A percentile compares a stretch with the other conserved stretches of the same genome.
Evolutionary conservation across 2,113 vertebrate genomes (phyloP).

Genomic region (Dendropsophus ebraccatus): DNA sequence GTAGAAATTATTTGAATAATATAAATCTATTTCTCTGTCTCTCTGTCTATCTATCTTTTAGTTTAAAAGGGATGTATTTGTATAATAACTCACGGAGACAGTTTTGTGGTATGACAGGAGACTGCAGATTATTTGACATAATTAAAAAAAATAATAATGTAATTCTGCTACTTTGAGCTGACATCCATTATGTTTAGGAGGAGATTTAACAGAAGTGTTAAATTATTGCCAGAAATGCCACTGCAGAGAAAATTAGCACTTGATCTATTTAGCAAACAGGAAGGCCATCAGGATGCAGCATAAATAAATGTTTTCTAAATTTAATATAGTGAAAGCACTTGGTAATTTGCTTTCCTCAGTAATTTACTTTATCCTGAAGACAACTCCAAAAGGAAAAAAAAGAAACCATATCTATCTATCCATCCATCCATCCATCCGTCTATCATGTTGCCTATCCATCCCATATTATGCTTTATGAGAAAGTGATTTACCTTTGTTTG

Average conservation of each 20-base stretch:
- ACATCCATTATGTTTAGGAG: background rate
- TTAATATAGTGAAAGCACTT: constrained; percentile 27
- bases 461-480: too few relatives aligned
- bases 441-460: too few relatives aligned
- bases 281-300: constrained; percentile 31
- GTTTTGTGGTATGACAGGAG: background rate
- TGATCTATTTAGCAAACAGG: constrained; percentile 15
- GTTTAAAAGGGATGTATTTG: background rate
- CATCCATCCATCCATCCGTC: background rate
- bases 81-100: background rate
- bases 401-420: background rate
- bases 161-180: background rate
- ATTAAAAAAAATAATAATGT: background rate
- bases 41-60: too few relatives aligned
- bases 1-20: too few relatives aligned
- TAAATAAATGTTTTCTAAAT: constrained; percentile 27
- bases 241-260: background rate
- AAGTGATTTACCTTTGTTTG: too few relatives aligned
- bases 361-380: constrained; percentile 28
- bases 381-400: too few relatives aligned
- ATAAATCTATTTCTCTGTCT: too few relatives aligned
- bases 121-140: background rate
- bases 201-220: constrained; percentile 19
- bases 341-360: constrained; percentile 28
- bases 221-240: constrained; percentile 9